Conservation (phyloP, 2,888 invertebrate genomes). For the Tuberolachnus salignus region DNA sequence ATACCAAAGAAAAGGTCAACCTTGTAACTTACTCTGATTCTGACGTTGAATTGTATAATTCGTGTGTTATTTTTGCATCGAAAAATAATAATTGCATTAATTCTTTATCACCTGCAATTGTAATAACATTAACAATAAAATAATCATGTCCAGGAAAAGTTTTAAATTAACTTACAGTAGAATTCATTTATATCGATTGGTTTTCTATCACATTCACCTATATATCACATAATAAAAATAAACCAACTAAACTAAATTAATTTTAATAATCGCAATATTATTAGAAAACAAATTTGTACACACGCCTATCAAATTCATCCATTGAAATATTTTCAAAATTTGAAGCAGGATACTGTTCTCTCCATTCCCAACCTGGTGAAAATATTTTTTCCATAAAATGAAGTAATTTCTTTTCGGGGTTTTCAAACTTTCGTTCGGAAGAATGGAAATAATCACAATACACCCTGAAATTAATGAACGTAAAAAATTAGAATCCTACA, state of each 20-base stretch:
- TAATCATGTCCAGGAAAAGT: neutral
- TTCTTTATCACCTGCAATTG: constrained; percentile 69
- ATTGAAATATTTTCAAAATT: constrained; percentile 51
- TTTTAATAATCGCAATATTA: neutral
- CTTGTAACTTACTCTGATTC: constrained; percentile 35
- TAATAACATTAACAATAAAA: neutral
- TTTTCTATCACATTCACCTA: constrained; percentile 72
- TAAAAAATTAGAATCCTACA: neutral
- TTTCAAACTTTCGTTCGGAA: constrained; percentile 75
- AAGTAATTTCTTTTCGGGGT: constrained; percentile 76
- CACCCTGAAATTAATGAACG: constrained; percentile 67
- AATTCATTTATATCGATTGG: constrained; percentile 61
- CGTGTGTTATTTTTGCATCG: constrained; percentile 78
- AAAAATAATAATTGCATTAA: constrained; percentile 84
- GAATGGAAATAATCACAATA: constrained; percentile 87
- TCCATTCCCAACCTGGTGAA: constrained; percentile 69
- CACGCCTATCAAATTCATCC: constrained; percentile 43
- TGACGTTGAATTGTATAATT: constrained; percentile 62
- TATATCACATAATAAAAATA: constrained; percentile 21
- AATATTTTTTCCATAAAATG: constrained; percentile 76
- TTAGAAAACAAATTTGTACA: neutral
- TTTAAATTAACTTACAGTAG: constrained; percentile 39
- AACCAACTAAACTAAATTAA: neutral
- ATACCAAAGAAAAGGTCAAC: neutral
- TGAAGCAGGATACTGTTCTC: constrained; percentile 67